phyloP scores from a whole-genome alignment of 2,113 vertebrate species.

The Neopipo cinnamomea region DNA sequence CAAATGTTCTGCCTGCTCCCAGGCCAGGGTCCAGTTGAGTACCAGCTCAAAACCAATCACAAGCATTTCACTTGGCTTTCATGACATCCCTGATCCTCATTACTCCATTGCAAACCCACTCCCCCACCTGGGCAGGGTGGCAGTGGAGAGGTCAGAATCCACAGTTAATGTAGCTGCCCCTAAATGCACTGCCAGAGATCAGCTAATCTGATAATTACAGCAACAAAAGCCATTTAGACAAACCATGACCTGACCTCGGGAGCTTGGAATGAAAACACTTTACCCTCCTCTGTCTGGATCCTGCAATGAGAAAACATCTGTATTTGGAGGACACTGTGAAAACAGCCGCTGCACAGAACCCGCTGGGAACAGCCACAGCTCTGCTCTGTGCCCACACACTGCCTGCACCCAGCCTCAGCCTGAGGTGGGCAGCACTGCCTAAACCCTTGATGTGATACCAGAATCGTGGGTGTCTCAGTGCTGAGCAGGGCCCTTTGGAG shows the following conservation, averaged over 20 bases:
- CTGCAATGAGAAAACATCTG: constrained; percentile 54
- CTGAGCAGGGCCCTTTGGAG: not conserved
- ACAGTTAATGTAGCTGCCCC: constrained; percentile 46
- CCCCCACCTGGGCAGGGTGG: not conserved
- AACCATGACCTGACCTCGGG: constrained; percentile 70
- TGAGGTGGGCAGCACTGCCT: accelerated
- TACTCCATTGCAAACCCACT: not conserved
- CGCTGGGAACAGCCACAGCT: not conserved
- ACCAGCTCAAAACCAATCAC: not conserved
- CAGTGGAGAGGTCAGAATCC: not conserved
- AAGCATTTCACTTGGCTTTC: not conserved
- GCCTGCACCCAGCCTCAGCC: not conserved
- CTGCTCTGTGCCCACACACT: not conserved
- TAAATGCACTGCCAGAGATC: constrained; percentile 61
- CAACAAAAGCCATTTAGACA: constrained; percentile 74
- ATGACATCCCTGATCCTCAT: not conserved
- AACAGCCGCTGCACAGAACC: not conserved
- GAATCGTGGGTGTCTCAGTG: accelerated
- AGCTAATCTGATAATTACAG: constrained; percentile 74
- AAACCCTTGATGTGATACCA: not conserved
- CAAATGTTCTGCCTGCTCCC: not conserved
- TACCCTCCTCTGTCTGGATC: constrained; percentile 63
- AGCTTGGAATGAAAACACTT: constrained; percentile 75
- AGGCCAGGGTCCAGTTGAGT: not conserved
- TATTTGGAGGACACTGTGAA: constrained; percentile 41